These are phyloP conservation scores for Palloptera scutellata DNA, from an alignment of 2,888 invertebrate species.

Conservation along the genomic window DNA sequence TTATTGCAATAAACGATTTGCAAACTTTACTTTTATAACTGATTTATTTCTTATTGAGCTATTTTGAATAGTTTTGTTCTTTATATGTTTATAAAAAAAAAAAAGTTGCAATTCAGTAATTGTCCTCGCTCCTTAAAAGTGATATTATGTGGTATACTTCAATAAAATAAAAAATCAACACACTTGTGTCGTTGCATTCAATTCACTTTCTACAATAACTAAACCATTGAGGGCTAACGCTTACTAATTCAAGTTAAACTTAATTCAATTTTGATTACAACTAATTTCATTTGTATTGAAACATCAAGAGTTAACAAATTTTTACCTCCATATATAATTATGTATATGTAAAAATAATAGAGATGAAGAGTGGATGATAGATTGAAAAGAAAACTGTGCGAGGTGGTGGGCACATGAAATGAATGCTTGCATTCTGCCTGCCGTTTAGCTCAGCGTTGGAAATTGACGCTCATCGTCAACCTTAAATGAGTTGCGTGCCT, in stretches of 20 bases:
- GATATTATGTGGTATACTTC: slow-evolving; percentile 13
- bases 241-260: slow-evolving; percentile 27
- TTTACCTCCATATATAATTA: slow-evolving; percentile 34
- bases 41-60: no score
- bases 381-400: slow-evolving; percentile 8
- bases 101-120: no score
- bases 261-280: slow-evolving; percentile 37
- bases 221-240: neutral
- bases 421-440: neutral
- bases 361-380: slow-evolving; percentile 17
- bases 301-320: slow-evolving; percentile 32
- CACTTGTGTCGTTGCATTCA: neutral
- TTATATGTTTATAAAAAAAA: no score
- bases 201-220: slow-evolving; percentile 16
- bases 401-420: neutral
- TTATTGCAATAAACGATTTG: no score
- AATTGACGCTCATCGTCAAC: slow-evolving; percentile 96
- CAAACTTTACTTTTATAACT: no score
- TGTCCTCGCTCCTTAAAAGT: slow-evolving; percentile 19
- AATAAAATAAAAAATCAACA: slow-evolving; percentile 9
- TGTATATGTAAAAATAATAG: slow-evolving; percentile 31
- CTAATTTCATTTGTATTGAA: slow-evolving; percentile 37
- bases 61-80: no score
- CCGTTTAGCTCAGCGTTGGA: slow-evolving; percentile 83
- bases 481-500: slow-evolving; percentile 73